Evolutionary conservation across 2,797 vertebrate species (phyloP).

Genomic region (Halcyon badia): DNA sequence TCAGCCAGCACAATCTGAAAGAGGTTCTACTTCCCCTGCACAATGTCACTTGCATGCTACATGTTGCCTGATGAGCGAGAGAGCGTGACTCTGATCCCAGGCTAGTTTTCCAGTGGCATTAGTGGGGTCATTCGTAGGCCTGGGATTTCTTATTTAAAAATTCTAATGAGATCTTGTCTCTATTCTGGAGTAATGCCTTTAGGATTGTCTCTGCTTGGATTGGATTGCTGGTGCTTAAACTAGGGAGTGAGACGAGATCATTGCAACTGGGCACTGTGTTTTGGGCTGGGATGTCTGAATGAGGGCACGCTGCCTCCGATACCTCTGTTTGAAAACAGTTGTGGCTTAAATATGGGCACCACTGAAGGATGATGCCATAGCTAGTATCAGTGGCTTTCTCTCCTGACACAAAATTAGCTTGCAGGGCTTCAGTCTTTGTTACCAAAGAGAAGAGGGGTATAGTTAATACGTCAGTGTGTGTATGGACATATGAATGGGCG

Average conservation of each 20-base stretch:
- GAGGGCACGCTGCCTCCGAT: neutral
- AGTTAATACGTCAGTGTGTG: neutral
- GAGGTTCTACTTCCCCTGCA: fast-evolving
- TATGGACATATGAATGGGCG: neutral
- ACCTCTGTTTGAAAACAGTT: fast-evolving
- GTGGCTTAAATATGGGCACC: fast-evolving
- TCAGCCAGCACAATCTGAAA: neutral
- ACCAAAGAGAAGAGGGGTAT: neutral
- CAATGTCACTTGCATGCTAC: neutral
- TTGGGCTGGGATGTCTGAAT: neutral
- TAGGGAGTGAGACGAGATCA: neutral
- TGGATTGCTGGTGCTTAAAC: neutral
- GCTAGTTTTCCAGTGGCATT: neutral
- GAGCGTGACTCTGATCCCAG: fast-evolving
- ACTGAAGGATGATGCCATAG: fast-evolving
- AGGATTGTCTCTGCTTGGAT: neutral
- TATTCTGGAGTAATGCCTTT: conserved; percentile 7
- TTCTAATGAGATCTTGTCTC: conserved; percentile 1
- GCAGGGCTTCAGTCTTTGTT: neutral
- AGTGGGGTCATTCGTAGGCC: neutral
- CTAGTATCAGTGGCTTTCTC: neutral
- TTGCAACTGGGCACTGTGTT: neutral
- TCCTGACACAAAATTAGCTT: neutral
- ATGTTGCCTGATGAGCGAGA: neutral
- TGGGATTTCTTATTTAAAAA: neutral